A percentile compares a stretch with the other conserved stretches of the same genome.
Conservation (phyloP, 2,113 vertebrate species). For the Phrynocephalus versicolor region DNA sequence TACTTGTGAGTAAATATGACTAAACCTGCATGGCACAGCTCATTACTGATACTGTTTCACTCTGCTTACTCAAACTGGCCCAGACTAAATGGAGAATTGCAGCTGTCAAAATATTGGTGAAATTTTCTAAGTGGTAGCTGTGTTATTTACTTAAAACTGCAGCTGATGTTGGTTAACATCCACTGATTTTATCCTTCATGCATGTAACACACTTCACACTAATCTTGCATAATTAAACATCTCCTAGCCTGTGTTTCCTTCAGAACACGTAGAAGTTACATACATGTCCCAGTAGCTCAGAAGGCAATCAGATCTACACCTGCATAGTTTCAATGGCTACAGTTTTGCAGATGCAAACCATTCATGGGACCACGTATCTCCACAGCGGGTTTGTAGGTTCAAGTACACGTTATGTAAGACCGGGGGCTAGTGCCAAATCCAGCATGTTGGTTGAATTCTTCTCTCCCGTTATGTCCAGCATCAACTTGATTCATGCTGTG, state of each 20-base stretch:
- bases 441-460: not conserved
- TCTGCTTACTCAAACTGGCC: not conserved
- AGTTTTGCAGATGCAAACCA: not conserved
- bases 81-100: not conserved
- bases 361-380: not conserved
- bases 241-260: not conserved
- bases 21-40: too few relatives aligned
- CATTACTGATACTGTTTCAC: not conserved
- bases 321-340: not conserved
- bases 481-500: not conserved
- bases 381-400: not conserved
- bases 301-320: not conserved
- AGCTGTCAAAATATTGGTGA: constrained; percentile 25
- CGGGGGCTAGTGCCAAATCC: not conserved
- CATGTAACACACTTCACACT: not conserved
- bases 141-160: not conserved
- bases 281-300: not conserved
- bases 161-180: not conserved
- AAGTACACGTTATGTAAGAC: not conserved
- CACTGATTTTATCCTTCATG: not conserved
- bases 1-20: not conserved
- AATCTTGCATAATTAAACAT: not conserved
- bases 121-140: not conserved
- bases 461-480: not conserved
- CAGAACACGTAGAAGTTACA: not conserved